Base-by-base conservation (phyloP, 2,888 invertebrate species). In the Tiliacea aurago region DNA sequence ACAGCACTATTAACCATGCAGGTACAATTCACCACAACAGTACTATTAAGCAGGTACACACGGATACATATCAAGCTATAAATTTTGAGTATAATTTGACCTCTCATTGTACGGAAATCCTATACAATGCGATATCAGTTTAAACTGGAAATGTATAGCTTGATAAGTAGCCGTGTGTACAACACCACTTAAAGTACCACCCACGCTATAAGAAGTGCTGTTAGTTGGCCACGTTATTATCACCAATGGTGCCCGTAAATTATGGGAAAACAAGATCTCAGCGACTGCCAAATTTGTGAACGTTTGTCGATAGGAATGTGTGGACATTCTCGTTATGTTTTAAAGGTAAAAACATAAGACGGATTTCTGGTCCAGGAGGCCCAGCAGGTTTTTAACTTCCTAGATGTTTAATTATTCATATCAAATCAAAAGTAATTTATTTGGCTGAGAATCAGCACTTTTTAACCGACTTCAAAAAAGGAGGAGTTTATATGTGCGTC, bases 161-260 rank as follows among this genome's bases (percentile, higher is more conserved):
- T 28, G 28, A 28, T 28, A 28, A 2, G 28, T 28, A 28, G 28
- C 28, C 28, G 28, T 28, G 28, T 2, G 28, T 28, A 28, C 28
- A 28, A n/a, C 61, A 28, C 51, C 41, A 78, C 15, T 45, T 33
- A 64, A 23, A 64, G 83, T 86, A 86, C 91, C 91, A 91, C 91
- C 91, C 90, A 90, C 87, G 78, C 81, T 73, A 67, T 66, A 73
- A 72, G 75, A 74, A 83, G 80, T 80, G 81, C 73, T 82, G 80
- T 83, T 76, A 83, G 67, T n/a, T 45, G 66, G 63, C 33, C 79
- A 90, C 92, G 90, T 94, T 90, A 94, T 95, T 95, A 95, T 95
- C 95, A 94, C 95, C 92, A 90, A 85, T 87, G 87, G 88, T 78
- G 87, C 86, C 88, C 90, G 90, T 93, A 94, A 95, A 94, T 95